phyloP scores from a whole-genome alignment of 2,888 invertebrate species.

The Nemapogon koenigi region DNA sequence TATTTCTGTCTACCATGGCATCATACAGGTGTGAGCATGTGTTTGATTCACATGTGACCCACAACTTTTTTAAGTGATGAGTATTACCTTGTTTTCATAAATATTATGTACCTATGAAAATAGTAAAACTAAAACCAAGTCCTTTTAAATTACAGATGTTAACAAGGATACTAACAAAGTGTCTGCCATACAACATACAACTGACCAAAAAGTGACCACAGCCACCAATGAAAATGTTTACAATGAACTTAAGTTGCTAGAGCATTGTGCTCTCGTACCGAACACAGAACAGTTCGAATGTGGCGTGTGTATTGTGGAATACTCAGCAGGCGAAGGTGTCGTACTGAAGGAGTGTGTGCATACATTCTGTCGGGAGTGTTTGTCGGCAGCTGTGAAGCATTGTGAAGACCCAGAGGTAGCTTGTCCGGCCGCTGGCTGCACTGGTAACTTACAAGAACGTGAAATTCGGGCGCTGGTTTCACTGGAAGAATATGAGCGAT shows the following conservation, averaged over 20 bases:
- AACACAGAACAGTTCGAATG: conserved; percentile 81
- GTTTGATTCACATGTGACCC: no score
- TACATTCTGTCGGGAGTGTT: conserved; percentile 79
- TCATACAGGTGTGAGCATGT: no score
- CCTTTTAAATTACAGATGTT: background rate
- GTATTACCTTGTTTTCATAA: no score
- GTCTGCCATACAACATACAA: no score
- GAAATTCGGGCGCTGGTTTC: conserved; percentile 78
- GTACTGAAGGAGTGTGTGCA: conserved; percentile 88
- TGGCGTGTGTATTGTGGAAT: conserved; percentile 78
- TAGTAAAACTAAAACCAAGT: no score
- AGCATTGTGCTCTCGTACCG: conserved; percentile 74
- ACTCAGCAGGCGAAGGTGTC: conserved; percentile 71
- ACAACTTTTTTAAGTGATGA: no score
- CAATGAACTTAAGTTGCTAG: conserved; percentile 71
- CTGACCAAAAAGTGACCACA: background rate
- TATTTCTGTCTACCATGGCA: no score
- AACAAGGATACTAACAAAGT: background rate
- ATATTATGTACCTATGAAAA: no score
- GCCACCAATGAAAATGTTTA: conserved; percentile 53
- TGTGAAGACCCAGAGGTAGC: conserved; percentile 80
- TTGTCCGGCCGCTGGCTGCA: conserved; percentile 82
- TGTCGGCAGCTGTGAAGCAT: conserved; percentile 75
- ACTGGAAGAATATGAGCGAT: conserved; percentile 76
- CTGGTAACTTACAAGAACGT: conserved; percentile 80